These are phyloP conservation scores for Agonum fuliginosum DNA, from an alignment of 2,888 invertebrate species.

Conservation along the genomic window DNA sequence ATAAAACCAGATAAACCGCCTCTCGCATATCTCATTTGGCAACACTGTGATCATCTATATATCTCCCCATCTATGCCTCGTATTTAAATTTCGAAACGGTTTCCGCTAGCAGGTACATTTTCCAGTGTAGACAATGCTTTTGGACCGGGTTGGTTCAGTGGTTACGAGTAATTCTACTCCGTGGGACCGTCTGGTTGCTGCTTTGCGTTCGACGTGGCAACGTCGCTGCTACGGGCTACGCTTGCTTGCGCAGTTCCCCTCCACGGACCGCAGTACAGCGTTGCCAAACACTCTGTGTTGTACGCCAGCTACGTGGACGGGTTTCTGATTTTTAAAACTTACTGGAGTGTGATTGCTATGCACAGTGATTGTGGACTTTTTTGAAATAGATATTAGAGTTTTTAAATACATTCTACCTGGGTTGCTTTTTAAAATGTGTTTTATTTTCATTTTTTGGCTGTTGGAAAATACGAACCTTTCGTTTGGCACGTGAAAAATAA, in stretches of 20 bases:
- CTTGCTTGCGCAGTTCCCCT: constrained; percentile 32
- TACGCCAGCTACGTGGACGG: constrained; percentile 10
- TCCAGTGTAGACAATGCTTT: constrained; percentile 38
- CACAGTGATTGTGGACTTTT: constrained; percentile 1
- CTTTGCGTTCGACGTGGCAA: constrained; percentile 18
- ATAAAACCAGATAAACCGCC: neutral
- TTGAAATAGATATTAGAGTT: neutral
- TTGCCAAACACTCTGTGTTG: constrained; percentile 34
- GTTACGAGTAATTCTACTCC: constrained; percentile 48
- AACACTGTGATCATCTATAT: neutral
- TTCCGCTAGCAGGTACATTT: constrained; percentile 52
- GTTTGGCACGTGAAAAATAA: too few species aligned
- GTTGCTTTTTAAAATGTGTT: too few species aligned
- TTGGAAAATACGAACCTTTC: too few species aligned
- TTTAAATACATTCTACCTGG: neutral
- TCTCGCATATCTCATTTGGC: neutral
- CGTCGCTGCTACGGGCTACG: constrained; percentile 24
- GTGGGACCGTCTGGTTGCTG: constrained; percentile 31
- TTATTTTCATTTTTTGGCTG: too few species aligned
- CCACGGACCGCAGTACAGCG: constrained; percentile 1
- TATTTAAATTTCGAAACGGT: constrained; percentile 49
- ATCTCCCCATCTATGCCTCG: constrained; percentile 20
- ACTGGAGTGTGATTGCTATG: constrained; percentile 31
- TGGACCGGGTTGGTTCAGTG: constrained; percentile 45
- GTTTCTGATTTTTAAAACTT: constrained; percentile 27